Evolutionary conservation across 2,888 invertebrate species (phyloP).

Genomic region (Coelinius sp.): DNA sequence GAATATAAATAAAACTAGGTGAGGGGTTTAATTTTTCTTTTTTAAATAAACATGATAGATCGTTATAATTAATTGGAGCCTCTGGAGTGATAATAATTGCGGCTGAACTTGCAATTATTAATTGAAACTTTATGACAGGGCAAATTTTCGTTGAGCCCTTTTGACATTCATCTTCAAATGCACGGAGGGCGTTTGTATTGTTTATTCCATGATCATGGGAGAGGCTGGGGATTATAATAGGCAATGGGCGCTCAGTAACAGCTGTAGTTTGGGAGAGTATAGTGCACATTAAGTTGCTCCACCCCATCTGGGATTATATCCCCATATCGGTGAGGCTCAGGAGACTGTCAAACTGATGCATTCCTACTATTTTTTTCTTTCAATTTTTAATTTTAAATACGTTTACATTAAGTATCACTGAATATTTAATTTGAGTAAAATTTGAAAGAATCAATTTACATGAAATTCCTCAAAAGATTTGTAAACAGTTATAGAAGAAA

Average conservation of each 20-base stretch:
- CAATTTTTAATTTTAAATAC: too few relatives aligned
- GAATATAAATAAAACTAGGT: not conserved
- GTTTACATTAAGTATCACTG: too few relatives aligned
- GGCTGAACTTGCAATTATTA: not conserved
- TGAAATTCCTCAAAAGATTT: conserved; percentile 15
- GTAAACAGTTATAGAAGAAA: conserved; percentile 10
- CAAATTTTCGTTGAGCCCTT: not conserved
- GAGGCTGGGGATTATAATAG: not conserved
- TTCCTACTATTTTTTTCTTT: not conserved
- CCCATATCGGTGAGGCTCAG: not conserved
- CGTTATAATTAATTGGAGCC: not conserved
- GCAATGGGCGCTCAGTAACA: not conserved
- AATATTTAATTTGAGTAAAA: not conserved
- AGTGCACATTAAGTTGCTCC: not conserved
- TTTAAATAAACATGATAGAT: too few relatives aligned
- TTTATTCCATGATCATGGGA: not conserved
- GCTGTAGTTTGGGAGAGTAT: not conserved
- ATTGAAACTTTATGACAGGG: not conserved
- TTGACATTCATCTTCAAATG: not conserved
- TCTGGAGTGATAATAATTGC: not conserved
- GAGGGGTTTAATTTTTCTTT: conserved; percentile 2
- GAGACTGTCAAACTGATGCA: not conserved
- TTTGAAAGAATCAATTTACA: conserved; percentile 19
- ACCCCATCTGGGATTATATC: not conserved
- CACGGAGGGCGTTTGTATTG: not conserved